Conservation (phyloP, 1,140 invertebrate genomes). For the Drosophila subobscura region DNA sequence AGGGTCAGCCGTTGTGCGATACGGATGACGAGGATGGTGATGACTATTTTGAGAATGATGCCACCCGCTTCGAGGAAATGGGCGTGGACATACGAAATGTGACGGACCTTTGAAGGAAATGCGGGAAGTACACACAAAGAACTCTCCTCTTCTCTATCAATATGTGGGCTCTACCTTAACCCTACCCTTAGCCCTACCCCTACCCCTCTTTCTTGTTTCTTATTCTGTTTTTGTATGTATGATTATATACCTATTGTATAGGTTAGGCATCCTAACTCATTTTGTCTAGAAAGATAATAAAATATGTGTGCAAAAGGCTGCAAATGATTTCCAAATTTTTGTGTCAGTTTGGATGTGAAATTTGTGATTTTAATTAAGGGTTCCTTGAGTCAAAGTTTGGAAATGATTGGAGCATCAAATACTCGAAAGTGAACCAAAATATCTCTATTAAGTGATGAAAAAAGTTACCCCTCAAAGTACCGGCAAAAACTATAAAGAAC, state of each 20-base stretch:
- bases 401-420: no score
- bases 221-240: no score
- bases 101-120: slow-evolving; percentile 25
- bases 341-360: no score
- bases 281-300: background rate
- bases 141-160: no score
- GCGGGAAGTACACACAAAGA: background rate
- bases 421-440: no score
- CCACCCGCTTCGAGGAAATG: slow-evolving; percentile 47
- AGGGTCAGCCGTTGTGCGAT: slow-evolving; percentile 9
- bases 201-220: background rate
- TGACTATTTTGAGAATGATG: slow-evolving; percentile 23
- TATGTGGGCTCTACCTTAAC: background rate
- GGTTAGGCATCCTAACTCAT: background rate
- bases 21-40: slow-evolving; percentile 28
- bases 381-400: no score
- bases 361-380: no score
- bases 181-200: background rate
- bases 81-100: slow-evolving; percentile 54
- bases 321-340: no score
- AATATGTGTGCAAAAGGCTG: background rate
- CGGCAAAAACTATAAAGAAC: no score
- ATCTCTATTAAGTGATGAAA: no score
- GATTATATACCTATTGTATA: slow-evolving; percentile 27
- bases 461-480: no score